These are phyloP conservation scores for Amphimallon solstitiale DNA, from an alignment of 2,888 invertebrate genomes.

Conservation along the genomic window DNA sequence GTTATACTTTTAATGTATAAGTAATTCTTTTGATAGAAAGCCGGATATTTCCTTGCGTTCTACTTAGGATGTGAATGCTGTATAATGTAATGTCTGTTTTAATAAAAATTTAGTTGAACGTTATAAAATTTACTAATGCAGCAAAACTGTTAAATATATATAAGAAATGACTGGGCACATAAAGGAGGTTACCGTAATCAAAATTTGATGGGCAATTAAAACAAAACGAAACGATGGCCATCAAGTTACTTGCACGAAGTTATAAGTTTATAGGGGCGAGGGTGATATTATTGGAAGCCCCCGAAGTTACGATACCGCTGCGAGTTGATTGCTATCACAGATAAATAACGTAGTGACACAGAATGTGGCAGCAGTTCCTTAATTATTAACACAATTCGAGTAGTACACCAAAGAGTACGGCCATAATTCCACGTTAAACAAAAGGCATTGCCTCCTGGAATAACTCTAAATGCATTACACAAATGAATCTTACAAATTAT, in stretches of 20 bases:
- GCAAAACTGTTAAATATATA: constrained; percentile 35
- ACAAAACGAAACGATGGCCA: constrained; percentile 62
- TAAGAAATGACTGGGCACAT: constrained; percentile 54
- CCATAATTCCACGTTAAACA: constrained; percentile 20
- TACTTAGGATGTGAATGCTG: too few species aligned
- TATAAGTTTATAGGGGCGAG: constrained; percentile 56
- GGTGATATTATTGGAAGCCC: constrained; percentile 39
- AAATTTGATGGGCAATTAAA: constrained; percentile 64
- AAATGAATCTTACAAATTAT: constrained; percentile 60
- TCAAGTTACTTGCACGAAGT: constrained; percentile 59
- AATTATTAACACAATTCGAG: constrained; percentile 22
- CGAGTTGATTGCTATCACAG: constrained; percentile 38
- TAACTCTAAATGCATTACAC: constrained; percentile 53
- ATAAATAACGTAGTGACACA: constrained; percentile 37
- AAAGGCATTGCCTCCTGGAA: neutral
- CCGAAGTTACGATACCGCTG: constrained; percentile 35
- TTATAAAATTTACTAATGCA: constrained; percentile 36
- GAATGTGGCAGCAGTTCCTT: constrained; percentile 29
- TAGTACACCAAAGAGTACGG: neutral
- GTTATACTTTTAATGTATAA: too few species aligned
- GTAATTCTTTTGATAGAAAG: too few species aligned
- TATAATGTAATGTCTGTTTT: too few species aligned
- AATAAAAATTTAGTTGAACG: neutral
- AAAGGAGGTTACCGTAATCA: constrained; percentile 62
- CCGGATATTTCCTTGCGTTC: too few species aligned